Base-by-base conservation (phyloP, 2,888 invertebrate species). In the Prionchulus punctatus region DNA sequence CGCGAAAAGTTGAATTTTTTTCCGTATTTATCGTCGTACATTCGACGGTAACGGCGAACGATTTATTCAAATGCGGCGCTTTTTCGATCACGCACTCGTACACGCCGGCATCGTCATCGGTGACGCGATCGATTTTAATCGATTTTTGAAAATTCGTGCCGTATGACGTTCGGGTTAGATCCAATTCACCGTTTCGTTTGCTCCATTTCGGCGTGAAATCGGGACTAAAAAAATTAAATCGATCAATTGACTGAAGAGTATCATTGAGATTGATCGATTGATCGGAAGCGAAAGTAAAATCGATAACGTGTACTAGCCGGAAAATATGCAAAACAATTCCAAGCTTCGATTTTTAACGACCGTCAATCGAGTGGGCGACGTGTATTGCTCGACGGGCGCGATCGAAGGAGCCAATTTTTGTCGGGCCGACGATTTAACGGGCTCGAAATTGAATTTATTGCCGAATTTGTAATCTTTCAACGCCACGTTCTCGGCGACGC, bases 91-190 rank as follows among this genome's bases (percentile, higher is more conserved):
- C 12, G 72, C 98, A 98, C 3, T 88, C 88, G 72, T 98, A 98
- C 4, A 79, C 77, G 59, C 94, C 96, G 68, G 83, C 82, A 72
- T 96, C 94, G 54, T 86, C 85, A 67, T 85, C 85, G 57, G 81
- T 82, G 0, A 87, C 86, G 64, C 85, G 82, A 67, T 84, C 83
- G 64, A 92, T 86, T 3, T 50, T 30, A 36, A 62, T 2, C 25
- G 57, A 43, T 26, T 53, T 53, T 26, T 53, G 43, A 26, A 45
- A 53, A 43, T 53, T 57, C 27, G 50, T 30, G 21, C 50, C 50
- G 4, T 21, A 49, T 12, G 50, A 28, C 4, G 28, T 30, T 15
- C 26, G 50, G 7, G 27, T n/a, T 7, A 26, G 12, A 30, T 49
- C 30, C 28, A 49, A 28, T 3, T 3, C 26, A n/a, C 27, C 48